Evolutionary conservation across 2,797 vertebrate species (phyloP), one percentile per base, ranked within the genome.

Genomic region (Urosaurus nigricauda): DNA sequence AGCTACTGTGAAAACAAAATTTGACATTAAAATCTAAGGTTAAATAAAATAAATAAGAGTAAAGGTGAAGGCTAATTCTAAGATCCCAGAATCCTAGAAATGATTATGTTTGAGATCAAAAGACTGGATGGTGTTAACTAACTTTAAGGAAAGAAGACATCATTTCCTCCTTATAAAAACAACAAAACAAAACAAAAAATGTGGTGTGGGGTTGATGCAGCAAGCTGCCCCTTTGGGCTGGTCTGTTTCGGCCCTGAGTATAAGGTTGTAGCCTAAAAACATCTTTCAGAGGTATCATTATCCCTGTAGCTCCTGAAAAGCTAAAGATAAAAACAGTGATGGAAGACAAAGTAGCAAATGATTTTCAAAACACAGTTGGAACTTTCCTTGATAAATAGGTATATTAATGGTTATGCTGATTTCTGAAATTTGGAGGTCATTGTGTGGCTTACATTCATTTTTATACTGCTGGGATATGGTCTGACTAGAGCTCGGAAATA

Each of bases 81-180:
- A 58, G 56, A 58, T 58, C 56, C 14, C 56, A 16, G 86, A 79
- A 90, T 16, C 86, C 79, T 60, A 84, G 21, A 47, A 26, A 78
- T 35, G 17, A 32, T 71, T 79, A 1, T 53, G 29, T 47, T 85
- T 86, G 82, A 17, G 14, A n/a, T 43, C 47, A 40, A 4, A 16
- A 56, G 13, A 79, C 1, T 79, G 53, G 40, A 8, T 32, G 32
- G 37, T 71, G 43, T 11, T 87, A 79, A 26, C 35, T 43, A 63
- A 82, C 17, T 26, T 73, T 9, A 79, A 12, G 79, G 12, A 74
- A 60, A 35, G 13, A 86, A 86, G 58, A 80, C 58, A 37, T 3
- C 29, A 40, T 63, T 53, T 40, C 12, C 53, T 16, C 11, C 8
- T 51, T 4, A 40, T 26, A 5, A 40, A 24, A n/a, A n/a, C n/a